phyloP scores from a whole-genome alignment of 2,797 vertebrate species.

The Chromobotia macracanthus region DNA sequence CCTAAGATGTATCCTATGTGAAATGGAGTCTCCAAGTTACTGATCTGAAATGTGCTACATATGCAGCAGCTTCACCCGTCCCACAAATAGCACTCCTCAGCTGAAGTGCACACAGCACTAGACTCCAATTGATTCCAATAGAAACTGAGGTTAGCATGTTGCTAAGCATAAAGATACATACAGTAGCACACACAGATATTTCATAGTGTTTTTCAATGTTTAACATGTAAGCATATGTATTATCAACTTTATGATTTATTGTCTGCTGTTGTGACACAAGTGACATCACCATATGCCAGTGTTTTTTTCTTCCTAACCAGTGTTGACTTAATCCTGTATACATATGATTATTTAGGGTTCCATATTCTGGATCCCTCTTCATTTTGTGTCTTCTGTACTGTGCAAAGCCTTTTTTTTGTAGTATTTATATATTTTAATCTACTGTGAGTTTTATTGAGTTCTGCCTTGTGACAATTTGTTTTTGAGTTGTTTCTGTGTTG shows the following conservation, averaged over 20 bases:
- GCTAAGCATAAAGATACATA: no score
- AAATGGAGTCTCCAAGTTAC: neutral
- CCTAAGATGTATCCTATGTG: neutral
- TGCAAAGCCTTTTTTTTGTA: neutral
- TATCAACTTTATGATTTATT: no score
- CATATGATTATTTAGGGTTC: no score
- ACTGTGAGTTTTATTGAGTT: slow-evolving; percentile 16
- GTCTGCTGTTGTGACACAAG: no score
- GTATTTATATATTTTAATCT: slow-evolving; percentile 31
- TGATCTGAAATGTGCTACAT: neutral
- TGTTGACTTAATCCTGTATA: no score
- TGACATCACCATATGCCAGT: no score
- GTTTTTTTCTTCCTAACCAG: no score
- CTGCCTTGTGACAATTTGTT: neutral
- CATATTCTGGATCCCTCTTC: no score
- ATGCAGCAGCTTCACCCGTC: neutral
- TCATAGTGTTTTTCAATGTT: no score
- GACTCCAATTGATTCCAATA: neutral
- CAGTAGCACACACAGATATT: no score
- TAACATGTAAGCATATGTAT: no score
- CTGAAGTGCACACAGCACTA: neutral
- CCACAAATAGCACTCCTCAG: neutral
- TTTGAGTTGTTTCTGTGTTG: slow-evolving; percentile 1
- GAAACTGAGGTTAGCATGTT: neutral
- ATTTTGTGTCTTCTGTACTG: no score